Base-by-base conservation (phyloP, 2,888 invertebrate species). In the Blomia tropicalis region DNA sequence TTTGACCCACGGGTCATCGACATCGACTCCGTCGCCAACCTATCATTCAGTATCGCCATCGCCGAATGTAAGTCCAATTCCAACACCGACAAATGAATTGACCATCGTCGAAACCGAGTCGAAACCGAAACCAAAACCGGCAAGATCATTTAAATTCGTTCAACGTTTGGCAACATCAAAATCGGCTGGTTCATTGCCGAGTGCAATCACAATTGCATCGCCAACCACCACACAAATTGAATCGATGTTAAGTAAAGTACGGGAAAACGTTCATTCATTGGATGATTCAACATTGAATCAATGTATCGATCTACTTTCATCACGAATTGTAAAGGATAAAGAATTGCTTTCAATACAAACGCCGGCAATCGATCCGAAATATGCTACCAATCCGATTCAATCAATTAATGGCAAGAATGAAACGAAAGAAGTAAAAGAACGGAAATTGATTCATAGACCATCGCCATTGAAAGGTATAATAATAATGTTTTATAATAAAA, bases 231-330 rank as follows among this genome's bases (percentile, higher is more conserved):
- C 29, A 2, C 32, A 31, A 17, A 56, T 56, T 36, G 56, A 56
- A 25, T 56, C 56, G 11, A 56, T 56, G 56, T 25, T 56, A 3
- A 32, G 17, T 36, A 56, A 56, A 36, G 56, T 56, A 11, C 29
- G 31, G 3, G 29, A 56, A 14, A 56, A 56, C 23, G 56, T 29
- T 22, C 51, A 47, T n/a, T 17, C 56, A 2, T 19, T 56, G 25
- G 56, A 56, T 36, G 29, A 23, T 3, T 2, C 2, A 3, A 56
- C 56, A 36, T 25, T 56, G 56, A 56, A 56, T 11, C 2, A 56
- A 25, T 56, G 56, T 25, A 56, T 56, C 29, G 56, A 56, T 36
- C 29, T 56, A 11, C 56, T 56, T 19, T 56, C 56, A 22, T 27
- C 56, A 2, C 3, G 29, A n/a, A 56, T 22, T 31, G 14, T 27